Evolutionary conservation across 2,888 invertebrate genomes (phyloP), one percentile per base, ranked within the genome.

Genomic region (Mythimna impura): DNA sequence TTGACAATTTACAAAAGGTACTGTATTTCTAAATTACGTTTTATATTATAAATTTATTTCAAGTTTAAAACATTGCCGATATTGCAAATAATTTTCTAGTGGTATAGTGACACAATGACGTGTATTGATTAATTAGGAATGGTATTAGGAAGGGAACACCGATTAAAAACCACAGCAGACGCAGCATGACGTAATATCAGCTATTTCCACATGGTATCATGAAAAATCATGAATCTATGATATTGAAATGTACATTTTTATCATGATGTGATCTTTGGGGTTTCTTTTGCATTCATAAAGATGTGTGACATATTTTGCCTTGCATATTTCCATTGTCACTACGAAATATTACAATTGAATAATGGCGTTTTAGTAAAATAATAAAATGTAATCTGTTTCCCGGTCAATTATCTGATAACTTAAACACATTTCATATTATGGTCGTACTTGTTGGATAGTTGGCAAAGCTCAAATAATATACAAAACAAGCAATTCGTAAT

Each of bases 231-330:
- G n/a, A n/a, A 60, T 71, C 20, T 58, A 34, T 22, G 54, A 70
- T 61, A 66, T 52, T 62, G 20, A 2, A 76, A 66, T 74, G 58
- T 71, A 63, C 47, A 58, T 68, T 76, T 71, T 61, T 30, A 78
- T 76, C 77, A 79, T 69, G 78, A 79, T 69, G 78, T 81, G 77
- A 71, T 84, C 69, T 61, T 76, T 25, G 22, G 60, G 62, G 63
- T 77, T 67, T 70, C 40, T 76, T 74, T 74, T 80, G 65, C 69
- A 57, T 78, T 70, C 67, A 68, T 71, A 43, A 5, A 64, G 17
- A 62, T 63, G 34, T 62, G 50, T 57, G 52, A 34, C 52, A 40
- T 78, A 70, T 50, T 64, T 47, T 2, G n/a, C 30, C 34, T 76
- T 70, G 30, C 40, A 67, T 52, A 68, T 80, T 63, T 68, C 52